Evolutionary conservation across 2,797 vertebrate species (phyloP).

Genomic region (Cirrhinus mrigala): DNA sequence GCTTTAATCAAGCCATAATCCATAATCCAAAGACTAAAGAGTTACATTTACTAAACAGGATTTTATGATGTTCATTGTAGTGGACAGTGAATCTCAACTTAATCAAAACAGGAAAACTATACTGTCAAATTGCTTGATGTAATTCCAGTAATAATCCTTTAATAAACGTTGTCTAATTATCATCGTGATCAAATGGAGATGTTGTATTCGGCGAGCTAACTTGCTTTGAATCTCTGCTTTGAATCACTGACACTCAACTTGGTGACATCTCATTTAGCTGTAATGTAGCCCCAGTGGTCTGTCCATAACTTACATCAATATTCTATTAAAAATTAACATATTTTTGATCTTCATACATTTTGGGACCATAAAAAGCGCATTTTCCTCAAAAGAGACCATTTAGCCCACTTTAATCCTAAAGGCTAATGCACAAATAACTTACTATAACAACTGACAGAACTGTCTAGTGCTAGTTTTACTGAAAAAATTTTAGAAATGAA

Average conservation of each 20-base stretch:
- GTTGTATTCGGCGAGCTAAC: background rate
- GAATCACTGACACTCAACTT: background rate
- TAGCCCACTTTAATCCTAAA: background rate
- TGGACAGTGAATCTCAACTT: background rate
- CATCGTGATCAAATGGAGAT: background rate
- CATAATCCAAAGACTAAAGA: background rate
- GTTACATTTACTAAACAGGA: background rate
- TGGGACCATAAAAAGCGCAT: background rate
- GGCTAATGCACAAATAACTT: background rate
- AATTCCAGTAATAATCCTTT: background rate
- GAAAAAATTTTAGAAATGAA: background rate
- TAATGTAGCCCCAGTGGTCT: background rate
- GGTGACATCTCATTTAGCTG: too few species aligned
- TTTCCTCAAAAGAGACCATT: background rate
- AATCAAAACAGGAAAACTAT: background rate
- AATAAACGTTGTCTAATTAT: background rate
- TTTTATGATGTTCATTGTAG: background rate
- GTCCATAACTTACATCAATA: too few species aligned
- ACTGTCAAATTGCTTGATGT: background rate
- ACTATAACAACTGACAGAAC: background rate
- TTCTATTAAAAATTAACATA: too few species aligned
- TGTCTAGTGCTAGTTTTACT: background rate
- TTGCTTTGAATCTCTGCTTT: background rate
- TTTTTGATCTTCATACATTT: background rate
- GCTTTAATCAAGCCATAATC: slow-evolving; percentile 86